Evolutionary conservation across 2,113 vertebrate species (phyloP).

Genomic region (Lycaon pictus): DNA sequence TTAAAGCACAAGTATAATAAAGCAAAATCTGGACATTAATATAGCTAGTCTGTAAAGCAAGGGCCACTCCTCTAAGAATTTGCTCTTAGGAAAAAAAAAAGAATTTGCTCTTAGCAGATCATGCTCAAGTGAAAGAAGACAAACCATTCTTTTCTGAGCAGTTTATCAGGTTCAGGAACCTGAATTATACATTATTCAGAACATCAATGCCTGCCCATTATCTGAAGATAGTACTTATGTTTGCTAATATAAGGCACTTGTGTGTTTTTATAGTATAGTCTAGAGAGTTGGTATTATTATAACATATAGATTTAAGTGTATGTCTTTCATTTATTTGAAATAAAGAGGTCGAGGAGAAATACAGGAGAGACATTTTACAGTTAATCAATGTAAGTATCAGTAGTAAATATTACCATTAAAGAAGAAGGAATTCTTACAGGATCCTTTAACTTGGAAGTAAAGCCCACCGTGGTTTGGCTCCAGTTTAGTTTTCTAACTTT

Average conservation of each 20-base stretch:
- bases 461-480: neutral
- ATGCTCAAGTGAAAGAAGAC: neutral
- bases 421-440: neutral
- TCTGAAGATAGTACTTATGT: neutral
- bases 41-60: neutral
- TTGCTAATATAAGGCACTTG: neutral
- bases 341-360: neutral
- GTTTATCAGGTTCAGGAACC: neutral
- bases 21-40: neutral
- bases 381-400: neutral
- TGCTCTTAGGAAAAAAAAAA: neutral
- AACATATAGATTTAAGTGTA: neutral
- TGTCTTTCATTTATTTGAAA: neutral
- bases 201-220: neutral
- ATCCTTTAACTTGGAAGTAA: neutral
- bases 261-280: neutral
- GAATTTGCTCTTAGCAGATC: neutral
- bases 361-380: neutral
- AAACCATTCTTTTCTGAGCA: neutral
- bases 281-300: neutral
- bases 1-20: neutral
- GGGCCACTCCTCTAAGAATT: neutral
- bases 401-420: neutral
- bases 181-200: neutral
- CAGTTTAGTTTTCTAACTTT: constrained; percentile 23